Base-by-base conservation (phyloP, 2,888 invertebrate genomes). In the Agriopis aurantiaria region DNA sequence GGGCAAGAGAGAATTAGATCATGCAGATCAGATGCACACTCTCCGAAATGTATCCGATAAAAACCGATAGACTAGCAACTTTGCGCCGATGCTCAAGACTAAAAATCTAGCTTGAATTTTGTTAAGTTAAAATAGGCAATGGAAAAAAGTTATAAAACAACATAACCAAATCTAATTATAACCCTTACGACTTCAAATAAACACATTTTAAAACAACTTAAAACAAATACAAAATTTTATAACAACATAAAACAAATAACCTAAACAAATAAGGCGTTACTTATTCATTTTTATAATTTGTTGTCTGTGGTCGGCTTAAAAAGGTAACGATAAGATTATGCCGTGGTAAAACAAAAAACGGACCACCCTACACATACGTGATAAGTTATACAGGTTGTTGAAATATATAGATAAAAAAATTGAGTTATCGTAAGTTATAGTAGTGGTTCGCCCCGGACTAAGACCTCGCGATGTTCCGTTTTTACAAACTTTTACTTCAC, bases 311-410 rank as follows among this genome's bases (percentile, higher is more conserved):
- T 12, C 60, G 65, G 72, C 62, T 73, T 72, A 74, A 75, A 75
- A 74, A 75, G 68, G 71, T 70, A 65, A 77, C 73, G 75, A 75
- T 73, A 68, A 74, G 73, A 78, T 76, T 75, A 78, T 77, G 76
- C 63, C 73, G 71, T 69, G 70, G 80, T 82, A 82, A 85, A 85
- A 85, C 81, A 85, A 84, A 85, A 85, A 84, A 82, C 72, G 77
- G 87, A 87, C 88, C 88, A 88, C 84, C 88, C 86, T 79, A 80
- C 84, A 82, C 80, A 73, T 79, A 77, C 63, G 79, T 85, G 85
- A 80, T 68, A 85, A 8, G 6, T 79, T 79, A 78, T 83, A 87
- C 57, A 83, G 80, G 76, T 0, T 78, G 83, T 17, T 58, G 4
- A 0, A 8, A 14, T 57, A 45, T n/a, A 41, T 41, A 56, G 9